phyloP scores from a whole-genome alignment of 2,797 vertebrate genomes.

The Danio kyathit region DNA sequence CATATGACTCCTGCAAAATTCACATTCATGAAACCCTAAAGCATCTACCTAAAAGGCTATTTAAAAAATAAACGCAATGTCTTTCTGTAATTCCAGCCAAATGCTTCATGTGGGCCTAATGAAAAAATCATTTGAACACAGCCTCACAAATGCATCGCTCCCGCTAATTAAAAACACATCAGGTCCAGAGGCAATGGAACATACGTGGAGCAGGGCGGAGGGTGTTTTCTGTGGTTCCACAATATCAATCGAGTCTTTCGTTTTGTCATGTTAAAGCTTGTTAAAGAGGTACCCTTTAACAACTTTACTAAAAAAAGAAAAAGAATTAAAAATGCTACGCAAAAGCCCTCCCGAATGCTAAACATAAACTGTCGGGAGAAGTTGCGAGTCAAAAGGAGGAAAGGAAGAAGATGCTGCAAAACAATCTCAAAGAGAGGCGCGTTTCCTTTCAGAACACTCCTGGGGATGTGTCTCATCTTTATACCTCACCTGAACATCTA shows the following conservation, averaged over 20 bases:
- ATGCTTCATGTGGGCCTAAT: constrained; percentile 68
- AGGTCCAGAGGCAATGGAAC: constrained; percentile 60
- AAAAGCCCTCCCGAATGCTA: constrained; percentile 22
- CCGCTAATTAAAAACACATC: constrained; percentile 64
- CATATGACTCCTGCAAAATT: constrained; percentile 72
- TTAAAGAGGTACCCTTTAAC: constrained; percentile 47
- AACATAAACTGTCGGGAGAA: constrained; percentile 44
- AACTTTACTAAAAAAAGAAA: constrained; percentile 30
- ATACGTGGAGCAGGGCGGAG: constrained; percentile 48
- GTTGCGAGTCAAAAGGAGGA: constrained; percentile 23
- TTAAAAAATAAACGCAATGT: constrained; percentile 74
- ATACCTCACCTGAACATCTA: constrained; percentile 47
- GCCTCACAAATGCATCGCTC: constrained; percentile 58
- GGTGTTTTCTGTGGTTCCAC: constrained; percentile 44
- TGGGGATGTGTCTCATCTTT: constrained; percentile 46
- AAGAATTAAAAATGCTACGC: constrained; percentile 4
- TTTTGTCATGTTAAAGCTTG: constrained; percentile 44
- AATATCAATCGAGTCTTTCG: constrained; percentile 34
- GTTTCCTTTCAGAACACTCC: constrained; percentile 44
- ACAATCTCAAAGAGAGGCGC: constrained; percentile 44
- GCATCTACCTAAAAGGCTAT: constrained; percentile 69
- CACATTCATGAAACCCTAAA: constrained; percentile 63
- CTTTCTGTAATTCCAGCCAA: constrained; percentile 74
- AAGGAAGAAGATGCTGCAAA: constrained; percentile 30
- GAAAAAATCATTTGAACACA: constrained; percentile 76